Percentiles rank a stretch among this genome's conserved stretches.
phyloP scores from a whole-genome alignment of 1,140 invertebrate genomes.

The Idris sp. region DNA sequence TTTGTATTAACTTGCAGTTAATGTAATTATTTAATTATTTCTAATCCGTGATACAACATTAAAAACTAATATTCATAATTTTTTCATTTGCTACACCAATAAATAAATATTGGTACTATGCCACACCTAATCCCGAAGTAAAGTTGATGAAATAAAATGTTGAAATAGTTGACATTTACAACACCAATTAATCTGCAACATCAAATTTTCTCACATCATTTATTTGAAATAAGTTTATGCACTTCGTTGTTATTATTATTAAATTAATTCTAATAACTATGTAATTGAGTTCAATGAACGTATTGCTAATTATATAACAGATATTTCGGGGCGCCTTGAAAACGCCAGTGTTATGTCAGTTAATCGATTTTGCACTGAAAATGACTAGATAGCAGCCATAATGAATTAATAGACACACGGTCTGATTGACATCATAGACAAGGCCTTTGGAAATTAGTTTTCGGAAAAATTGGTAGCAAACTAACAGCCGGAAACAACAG shows the following conservation, averaged over 20 bases:
- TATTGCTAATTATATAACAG: slow-evolving; percentile 45
- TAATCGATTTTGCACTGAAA: slow-evolving; percentile 52
- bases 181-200: slow-evolving; percentile 11
- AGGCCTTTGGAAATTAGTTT: slow-evolving; percentile 46
- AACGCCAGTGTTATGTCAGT: slow-evolving; percentile 36
- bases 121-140: slow-evolving; percentile 3
- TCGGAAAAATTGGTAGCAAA: slow-evolving; percentile 18
- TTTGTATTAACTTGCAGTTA: too few species aligned
- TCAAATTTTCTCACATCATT: slow-evolving; percentile 6
- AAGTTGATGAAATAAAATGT: slow-evolving; percentile 24
- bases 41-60: slow-evolving; percentile 25
- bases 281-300: slow-evolving; percentile 41
- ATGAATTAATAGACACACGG: slow-evolving; percentile 48
- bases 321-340: slow-evolving; percentile 37
- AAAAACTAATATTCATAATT: slow-evolving; percentile 17
- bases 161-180: too few species aligned
- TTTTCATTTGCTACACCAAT: slow-evolving; percentile 19
- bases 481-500: slow-evolving; percentile 26
- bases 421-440: slow-evolving; percentile 43
- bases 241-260: slow-evolving; percentile 31
- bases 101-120: slow-evolving; percentile 27
- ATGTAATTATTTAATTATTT: slow-evolving; percentile 30
- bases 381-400: slow-evolving; percentile 48
- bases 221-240: slow-evolving; percentile 9
- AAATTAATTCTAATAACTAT: slow-evolving; percentile 50